Percentiles rank a stretch among this genome's conserved stretches.
Evolutionary conservation across 2,113 vertebrate species (phyloP).

Genomic region (Cyrtonyx montezumae): DNA sequence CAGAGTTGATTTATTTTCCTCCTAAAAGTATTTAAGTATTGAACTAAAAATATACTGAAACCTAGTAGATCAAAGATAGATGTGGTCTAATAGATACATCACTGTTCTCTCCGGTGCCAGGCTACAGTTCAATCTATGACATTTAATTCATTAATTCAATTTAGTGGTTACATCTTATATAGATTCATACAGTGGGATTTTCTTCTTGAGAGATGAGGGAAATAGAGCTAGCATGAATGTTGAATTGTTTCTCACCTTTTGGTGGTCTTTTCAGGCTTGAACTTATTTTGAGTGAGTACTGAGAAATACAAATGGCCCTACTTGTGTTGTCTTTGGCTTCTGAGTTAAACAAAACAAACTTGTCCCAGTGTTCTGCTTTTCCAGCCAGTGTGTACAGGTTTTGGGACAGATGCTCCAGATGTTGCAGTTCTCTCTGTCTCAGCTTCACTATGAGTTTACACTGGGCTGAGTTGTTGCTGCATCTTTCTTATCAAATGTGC

Average conservation of each 20-base stretch:
- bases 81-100: constrained; percentile 37
- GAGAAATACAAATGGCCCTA: constrained; percentile 40
- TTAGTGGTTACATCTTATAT: neutral
- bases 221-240: neutral
- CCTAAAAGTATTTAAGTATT: neutral
- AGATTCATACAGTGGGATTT: constrained; percentile 8
- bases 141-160: constrained; percentile 46
- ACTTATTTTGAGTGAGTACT: constrained; percentile 8
- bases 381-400: neutral
- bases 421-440: neutral
- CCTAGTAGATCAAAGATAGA: constrained; percentile 31
- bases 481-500: neutral
- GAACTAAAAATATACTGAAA: constrained; percentile 34
- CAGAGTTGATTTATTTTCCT: constrained; percentile 21
- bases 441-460: neutral
- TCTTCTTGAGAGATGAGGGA: constrained; percentile 17
- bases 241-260: constrained; percentile 22
- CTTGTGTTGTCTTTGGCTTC: constrained; percentile 58
- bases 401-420: neutral
- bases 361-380: constrained; percentile 1
- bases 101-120: neutral
- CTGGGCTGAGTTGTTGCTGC: neutral
- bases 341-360: neutral
- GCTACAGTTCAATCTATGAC: constrained; percentile 30
- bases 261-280: constrained; percentile 49